phyloP scores from a whole-genome alignment of 2,888 invertebrate species.

The Stegana nigrithorax region DNA sequence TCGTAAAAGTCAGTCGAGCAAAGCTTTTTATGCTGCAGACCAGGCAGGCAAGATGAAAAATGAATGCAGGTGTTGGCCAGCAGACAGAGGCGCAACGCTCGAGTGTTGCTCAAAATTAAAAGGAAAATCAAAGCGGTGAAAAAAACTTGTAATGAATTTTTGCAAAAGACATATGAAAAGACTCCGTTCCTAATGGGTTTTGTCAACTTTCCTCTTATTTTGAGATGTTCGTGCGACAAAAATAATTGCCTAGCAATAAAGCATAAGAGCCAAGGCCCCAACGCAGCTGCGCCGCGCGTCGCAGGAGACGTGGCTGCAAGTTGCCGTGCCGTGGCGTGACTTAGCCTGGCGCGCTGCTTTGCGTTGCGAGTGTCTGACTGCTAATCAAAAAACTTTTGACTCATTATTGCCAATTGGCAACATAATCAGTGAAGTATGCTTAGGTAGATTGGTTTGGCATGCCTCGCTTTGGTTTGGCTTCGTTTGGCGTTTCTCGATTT shows the following conservation, averaged over 20 bases:
- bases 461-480: too few species aligned
- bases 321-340: too few species aligned
- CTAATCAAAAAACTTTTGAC: conserved; percentile 44
- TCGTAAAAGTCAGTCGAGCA: conserved; percentile 7
- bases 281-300: too few species aligned
- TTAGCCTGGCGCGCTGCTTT: background rate
- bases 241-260: conserved; percentile 19
- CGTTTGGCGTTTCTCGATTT: too few species aligned
- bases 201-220: background rate
- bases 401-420: conserved; percentile 35
- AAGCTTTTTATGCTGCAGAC: background rate
- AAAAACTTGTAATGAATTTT: conserved; percentile 17
- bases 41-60: conserved; percentile 41
- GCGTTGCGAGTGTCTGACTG: conserved; percentile 24
- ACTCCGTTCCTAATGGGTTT: conserved; percentile 4
- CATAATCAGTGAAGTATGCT: conserved; percentile 5
- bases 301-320: too few species aligned
- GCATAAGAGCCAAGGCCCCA: background rate
- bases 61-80: conserved; percentile 48
- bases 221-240: background rate
- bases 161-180: conserved; percentile 5
- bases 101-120: background rate
- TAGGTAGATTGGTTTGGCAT: too few species aligned
- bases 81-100: background rate
- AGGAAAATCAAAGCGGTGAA: background rate